Evolutionary conservation across 2,888 invertebrate species (phyloP).

Genomic region (Gryllus longicercus): DNA sequence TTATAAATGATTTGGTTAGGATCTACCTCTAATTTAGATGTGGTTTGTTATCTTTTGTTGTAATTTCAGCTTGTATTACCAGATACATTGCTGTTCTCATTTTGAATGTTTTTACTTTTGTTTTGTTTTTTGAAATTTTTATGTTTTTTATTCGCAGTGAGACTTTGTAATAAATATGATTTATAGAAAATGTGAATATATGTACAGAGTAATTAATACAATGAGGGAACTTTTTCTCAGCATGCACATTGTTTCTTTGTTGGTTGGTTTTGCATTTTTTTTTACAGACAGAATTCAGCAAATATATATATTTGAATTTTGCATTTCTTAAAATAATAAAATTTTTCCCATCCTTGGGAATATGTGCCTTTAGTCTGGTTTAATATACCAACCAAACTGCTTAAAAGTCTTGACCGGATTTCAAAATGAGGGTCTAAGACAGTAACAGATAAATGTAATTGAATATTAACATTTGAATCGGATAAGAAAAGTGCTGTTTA

Average conservation of each 20-base stretch:
- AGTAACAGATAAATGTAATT: background rate
- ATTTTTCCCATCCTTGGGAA: background rate
- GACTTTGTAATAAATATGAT: conserved; percentile 38
- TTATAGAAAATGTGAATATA: conserved; percentile 38
- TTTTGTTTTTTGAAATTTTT: conserved; percentile 32
- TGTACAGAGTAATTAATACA: conserved; percentile 37
- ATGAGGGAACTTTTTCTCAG: conserved; percentile 36
- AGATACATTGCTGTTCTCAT: conserved; percentile 25
- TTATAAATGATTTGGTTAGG: conserved; percentile 24
- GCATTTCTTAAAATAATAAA: background rate
- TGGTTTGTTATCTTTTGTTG: conserved; percentile 27
- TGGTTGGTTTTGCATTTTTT: conserved; percentile 28
- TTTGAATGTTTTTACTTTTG: conserved; percentile 22
- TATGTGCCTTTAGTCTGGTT: conserved; percentile 18
- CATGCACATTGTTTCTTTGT: conserved; percentile 36
- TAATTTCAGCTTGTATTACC: conserved; percentile 20
- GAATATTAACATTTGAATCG: conserved; percentile 22
- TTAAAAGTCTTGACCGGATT: conserved; percentile 11
- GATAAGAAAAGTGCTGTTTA: background rate
- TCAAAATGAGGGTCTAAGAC: background rate
- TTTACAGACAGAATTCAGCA: conserved; percentile 35
- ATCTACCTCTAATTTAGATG: conserved; percentile 25
- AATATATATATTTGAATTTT: conserved; percentile 30
- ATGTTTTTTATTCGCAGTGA: conserved; percentile 33
- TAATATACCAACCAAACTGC: background rate